phyloP scores from a whole-genome alignment of 2,113 vertebrate species.

The Ochotona curzoniae region DNA sequence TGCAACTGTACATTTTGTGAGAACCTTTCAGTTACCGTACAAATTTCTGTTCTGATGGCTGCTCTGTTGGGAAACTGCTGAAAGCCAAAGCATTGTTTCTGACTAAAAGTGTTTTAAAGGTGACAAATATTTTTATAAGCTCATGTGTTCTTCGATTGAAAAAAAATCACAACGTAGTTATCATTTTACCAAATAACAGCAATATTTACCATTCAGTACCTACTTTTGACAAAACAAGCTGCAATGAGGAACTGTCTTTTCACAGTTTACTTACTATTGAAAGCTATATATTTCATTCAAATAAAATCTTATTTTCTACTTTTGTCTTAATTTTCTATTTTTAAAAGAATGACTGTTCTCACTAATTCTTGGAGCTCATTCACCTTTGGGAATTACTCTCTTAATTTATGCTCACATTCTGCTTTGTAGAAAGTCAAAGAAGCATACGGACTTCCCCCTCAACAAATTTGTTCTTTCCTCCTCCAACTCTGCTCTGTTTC shows the following conservation, averaged over 20 bases:
- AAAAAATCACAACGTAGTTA: conserved; percentile 35
- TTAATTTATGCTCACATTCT: conserved; percentile 74
- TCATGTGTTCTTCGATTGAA: conserved; percentile 55
- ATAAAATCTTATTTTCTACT: conserved; percentile 63
- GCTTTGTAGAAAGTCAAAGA: conserved; percentile 79
- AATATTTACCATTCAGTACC: conserved; percentile 45
- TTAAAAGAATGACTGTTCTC: conserved; percentile 58
- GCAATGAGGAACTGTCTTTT: conserved; percentile 44
- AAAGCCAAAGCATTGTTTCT: conserved; percentile 57
- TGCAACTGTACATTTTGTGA: conserved; percentile 49
- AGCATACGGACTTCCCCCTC: conserved; percentile 77
- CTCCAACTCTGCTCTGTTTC: conserved; percentile 70
- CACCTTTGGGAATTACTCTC: conserved; percentile 71
- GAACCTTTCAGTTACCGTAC: conserved; percentile 40
- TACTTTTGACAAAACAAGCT: conserved; percentile 64
- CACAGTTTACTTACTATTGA: conserved; percentile 44
- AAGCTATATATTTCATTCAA: conserved; percentile 64
- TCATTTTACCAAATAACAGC: conserved; percentile 59
- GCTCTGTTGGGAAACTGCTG: conserved; percentile 51
- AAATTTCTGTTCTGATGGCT: conserved; percentile 61
- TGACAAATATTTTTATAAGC: conserved; percentile 59
- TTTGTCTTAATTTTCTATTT: conserved; percentile 66
- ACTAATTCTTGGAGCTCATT: conserved; percentile 65
- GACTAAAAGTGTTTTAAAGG: conserved; percentile 67
- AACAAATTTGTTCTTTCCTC: conserved; percentile 77